phyloP scores from a whole-genome alignment of 2,113 vertebrate genomes.

The Oncorhynchus tshawytscha region DNA sequence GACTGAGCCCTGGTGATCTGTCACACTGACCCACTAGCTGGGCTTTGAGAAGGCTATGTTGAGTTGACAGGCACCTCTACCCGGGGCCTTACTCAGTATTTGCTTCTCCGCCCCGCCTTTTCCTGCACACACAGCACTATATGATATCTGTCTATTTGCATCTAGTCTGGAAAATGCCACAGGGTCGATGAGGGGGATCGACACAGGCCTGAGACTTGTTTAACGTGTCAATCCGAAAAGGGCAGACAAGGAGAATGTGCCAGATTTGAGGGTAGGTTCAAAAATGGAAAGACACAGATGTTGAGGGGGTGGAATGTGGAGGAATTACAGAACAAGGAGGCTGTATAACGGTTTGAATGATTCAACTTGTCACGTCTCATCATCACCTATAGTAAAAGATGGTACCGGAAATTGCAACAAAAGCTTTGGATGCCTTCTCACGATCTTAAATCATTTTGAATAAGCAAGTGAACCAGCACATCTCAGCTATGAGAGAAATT shows the following conservation, averaged over 20 bases:
- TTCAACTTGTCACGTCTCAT: too few species aligned
- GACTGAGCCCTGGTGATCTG: constrained; percentile 63
- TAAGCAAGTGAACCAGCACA: too few species aligned
- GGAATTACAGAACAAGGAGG: background rate
- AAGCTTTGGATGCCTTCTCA: too few species aligned
- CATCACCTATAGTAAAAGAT: too few species aligned
- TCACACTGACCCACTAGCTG: constrained; percentile 53
- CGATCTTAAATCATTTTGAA: too few species aligned
- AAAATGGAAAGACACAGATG: background rate
- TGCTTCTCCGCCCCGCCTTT: constrained; percentile 60
- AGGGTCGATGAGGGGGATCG: constrained; percentile 41
- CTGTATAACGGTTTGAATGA: too few species aligned
- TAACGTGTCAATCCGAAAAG: too few species aligned
- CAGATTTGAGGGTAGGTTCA: too few species aligned
- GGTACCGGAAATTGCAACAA: too few species aligned
- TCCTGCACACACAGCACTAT: constrained; percentile 55
- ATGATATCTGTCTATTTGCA: constrained; percentile 72
- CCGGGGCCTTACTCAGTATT: constrained; percentile 67
- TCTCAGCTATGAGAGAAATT: too few species aligned
- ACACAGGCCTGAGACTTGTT: constrained; percentile 1
- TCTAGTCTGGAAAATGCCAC: constrained; percentile 71
- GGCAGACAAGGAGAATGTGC: too few species aligned
- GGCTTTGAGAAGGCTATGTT: constrained; percentile 54
- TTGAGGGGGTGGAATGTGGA: background rate
- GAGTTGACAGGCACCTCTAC: constrained; percentile 69